Conservation (phyloP, 2,797 vertebrate genomes). For the Pseudochirops cupreus region DNA sequence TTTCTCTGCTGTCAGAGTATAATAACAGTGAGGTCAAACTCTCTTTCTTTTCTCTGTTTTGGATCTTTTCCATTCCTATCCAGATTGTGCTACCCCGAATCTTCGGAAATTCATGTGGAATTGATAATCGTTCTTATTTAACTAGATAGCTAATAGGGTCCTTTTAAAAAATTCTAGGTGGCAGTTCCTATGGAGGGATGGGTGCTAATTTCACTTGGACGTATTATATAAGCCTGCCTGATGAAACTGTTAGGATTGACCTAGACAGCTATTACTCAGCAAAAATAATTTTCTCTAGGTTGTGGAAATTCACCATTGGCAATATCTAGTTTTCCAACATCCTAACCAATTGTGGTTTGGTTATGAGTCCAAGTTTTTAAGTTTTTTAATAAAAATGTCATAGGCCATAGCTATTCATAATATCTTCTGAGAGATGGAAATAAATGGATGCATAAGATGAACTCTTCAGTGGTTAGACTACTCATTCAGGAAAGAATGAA, state of each 20-base stretch:
- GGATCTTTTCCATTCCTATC: not conserved
- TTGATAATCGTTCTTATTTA: not conserved
- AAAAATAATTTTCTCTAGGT: not conserved
- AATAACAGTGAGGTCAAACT: rapidly evolving
- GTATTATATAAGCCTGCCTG: rapidly evolving
- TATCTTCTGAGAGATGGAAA: not conserved
- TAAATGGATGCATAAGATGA: not conserved
- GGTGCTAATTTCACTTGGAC: rapidly evolving
- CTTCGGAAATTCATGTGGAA: not conserved
- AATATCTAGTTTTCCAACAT: constrained; percentile 1
- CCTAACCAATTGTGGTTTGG: not conserved
- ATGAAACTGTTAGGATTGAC: rapidly evolving
- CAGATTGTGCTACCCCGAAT: rapidly evolving
- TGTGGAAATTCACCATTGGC: constrained; percentile 1
- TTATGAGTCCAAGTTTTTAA: constrained; percentile 8
- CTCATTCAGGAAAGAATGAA: not conserved
- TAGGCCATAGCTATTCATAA: not conserved
- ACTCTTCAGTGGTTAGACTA: no score
- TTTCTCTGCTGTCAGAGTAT: not conserved
- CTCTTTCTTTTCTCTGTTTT: no score
- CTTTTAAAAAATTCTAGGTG: not conserved
- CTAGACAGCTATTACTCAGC: not conserved
- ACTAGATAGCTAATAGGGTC: not conserved
- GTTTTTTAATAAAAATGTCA: not conserved
- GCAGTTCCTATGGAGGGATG: rapidly evolving